A percentile compares a stretch with the other conserved stretches of the same genome.
These are phyloP conservation scores for Clavelina lepadiformis DNA, from an alignment of 23 tunicate genomes.

Conservation along the genomic window DNA sequence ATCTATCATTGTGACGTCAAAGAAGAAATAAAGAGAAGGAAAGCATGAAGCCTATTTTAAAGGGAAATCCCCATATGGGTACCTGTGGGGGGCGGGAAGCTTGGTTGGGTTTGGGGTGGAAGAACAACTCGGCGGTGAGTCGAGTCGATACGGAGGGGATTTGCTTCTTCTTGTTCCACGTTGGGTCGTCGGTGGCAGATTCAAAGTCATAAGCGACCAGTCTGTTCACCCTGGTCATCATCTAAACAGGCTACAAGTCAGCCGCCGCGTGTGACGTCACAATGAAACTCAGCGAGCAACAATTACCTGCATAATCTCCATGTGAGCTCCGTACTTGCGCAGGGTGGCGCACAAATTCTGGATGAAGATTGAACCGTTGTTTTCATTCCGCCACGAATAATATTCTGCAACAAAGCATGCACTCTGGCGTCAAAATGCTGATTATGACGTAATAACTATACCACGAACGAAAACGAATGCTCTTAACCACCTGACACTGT, in stretches of 20 bases:
- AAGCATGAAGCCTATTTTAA: no score
- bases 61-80: no score
- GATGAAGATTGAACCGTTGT: slow-evolving; percentile 47
- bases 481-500: slow-evolving; percentile 54
- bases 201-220: slow-evolving; percentile 67
- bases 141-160: slow-evolving; percentile 66
- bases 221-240: slow-evolving; percentile 66
- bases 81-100: no score
- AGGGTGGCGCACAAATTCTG: slow-evolving; percentile 48
- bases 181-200: slow-evolving; percentile 10
- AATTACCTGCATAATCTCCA: slow-evolving; percentile 62
- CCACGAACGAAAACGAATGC: background rate
- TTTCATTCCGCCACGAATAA: slow-evolving; percentile 67
- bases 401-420: slow-evolving; percentile 27
- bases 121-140: slow-evolving; percentile 63
- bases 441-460: background rate
- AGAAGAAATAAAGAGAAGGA: no score
- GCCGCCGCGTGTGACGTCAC: background rate
- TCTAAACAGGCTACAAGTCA: slow-evolving; percentile 17
- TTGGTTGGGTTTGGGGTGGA: slow-evolving; percentile 11
- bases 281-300: no score
- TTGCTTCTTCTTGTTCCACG: slow-evolving; percentile 49
- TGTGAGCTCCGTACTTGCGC: slow-evolving; percentile 11
- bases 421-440: background rate
- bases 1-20: no score